A percentile compares a stretch with the other conserved stretches of the same genome.
These are phyloP conservation scores for Drosophila nr. fundita DNA, from an alignment of 2,888 invertebrate species.

Conservation along the genomic window DNA sequence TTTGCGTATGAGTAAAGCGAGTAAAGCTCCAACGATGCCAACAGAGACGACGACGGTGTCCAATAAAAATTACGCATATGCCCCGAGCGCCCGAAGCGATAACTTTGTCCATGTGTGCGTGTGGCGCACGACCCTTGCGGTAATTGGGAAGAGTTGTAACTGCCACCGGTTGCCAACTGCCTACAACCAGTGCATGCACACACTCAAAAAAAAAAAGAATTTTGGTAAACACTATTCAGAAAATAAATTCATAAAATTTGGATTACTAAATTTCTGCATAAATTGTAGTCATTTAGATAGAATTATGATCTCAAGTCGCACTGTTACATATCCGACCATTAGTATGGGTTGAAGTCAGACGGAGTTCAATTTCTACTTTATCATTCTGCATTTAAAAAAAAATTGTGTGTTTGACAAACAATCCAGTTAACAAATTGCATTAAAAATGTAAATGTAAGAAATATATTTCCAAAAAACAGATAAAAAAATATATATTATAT, in stretches of 20 bases:
- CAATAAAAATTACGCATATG: constrained; percentile 76
- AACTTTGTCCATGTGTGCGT: constrained; percentile 25
- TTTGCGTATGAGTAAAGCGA: constrained; percentile 61
- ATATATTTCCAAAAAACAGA: background rate
- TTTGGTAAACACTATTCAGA: background rate
- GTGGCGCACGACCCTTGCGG: constrained; percentile 59
- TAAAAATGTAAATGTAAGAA: constrained; percentile 70
- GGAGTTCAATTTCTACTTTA: background rate
- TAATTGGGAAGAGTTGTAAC: constrained; percentile 63
- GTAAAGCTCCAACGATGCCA: constrained; percentile 30
- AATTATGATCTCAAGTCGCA: background rate
- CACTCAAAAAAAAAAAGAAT: background rate
- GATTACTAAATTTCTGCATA: background rate
- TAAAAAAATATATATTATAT: background rate
- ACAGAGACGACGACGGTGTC: constrained; percentile 56
- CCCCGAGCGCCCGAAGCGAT: constrained; percentile 53
- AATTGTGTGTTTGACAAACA: constrained; percentile 29
- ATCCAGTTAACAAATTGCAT: constrained; percentile 67
- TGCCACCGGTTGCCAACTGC: constrained; percentile 24
- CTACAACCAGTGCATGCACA: constrained; percentile 26
- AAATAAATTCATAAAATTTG: background rate
- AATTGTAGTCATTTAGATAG: background rate
- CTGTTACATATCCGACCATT: background rate
- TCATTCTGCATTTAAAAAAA: constrained; percentile 30
- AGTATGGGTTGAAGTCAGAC: background rate